Percentiles rank a stretch among this genome's conserved stretches.
Evolutionary conservation across 2,797 vertebrate genomes (phyloP).

Genomic region (Cynodonichthys magdalenae): DNA sequence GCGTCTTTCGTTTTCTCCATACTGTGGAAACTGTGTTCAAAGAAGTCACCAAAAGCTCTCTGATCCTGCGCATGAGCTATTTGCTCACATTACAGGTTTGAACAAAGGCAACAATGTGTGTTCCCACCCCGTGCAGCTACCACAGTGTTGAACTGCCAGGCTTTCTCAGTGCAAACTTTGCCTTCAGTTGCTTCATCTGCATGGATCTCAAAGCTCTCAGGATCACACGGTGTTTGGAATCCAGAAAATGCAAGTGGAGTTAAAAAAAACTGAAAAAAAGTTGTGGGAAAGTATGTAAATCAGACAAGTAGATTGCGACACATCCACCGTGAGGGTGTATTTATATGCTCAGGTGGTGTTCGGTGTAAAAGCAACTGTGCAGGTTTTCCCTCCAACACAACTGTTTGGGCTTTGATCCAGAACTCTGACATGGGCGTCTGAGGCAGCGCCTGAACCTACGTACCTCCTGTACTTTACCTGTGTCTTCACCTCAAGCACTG

Average conservation of each 20-base stretch:
- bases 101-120: conserved; percentile 6
- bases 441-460: conserved; percentile 51
- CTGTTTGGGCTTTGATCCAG: conserved; percentile 46
- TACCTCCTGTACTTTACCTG: conserved; percentile 36
- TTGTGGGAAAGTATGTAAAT: conserved; percentile 30
- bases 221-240: not conserved
- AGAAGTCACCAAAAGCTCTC: conserved; percentile 4
- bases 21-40: conserved; percentile 1
- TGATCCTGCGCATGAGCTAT: conserved; percentile 1
- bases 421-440: conserved; percentile 15
- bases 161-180: conserved; percentile 16
- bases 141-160: not conserved
- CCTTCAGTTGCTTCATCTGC: not conserved
- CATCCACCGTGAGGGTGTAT: not conserved
- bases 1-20: conserved; percentile 13
- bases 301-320: conserved; percentile 30
- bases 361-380: conserved; percentile 2
- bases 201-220: conserved; percentile 16
- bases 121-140: conserved; percentile 18
- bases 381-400: conserved; percentile 38
- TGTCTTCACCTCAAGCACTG: conserved; percentile 24
- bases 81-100: conserved; percentile 3
- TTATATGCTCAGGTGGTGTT: conserved; percentile 5
- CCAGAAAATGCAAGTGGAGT: conserved; percentile 17
- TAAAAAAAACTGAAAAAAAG: not conserved